Conservation (phyloP, 2,113 vertebrate genomes). For the Promerops cafer region DNA sequence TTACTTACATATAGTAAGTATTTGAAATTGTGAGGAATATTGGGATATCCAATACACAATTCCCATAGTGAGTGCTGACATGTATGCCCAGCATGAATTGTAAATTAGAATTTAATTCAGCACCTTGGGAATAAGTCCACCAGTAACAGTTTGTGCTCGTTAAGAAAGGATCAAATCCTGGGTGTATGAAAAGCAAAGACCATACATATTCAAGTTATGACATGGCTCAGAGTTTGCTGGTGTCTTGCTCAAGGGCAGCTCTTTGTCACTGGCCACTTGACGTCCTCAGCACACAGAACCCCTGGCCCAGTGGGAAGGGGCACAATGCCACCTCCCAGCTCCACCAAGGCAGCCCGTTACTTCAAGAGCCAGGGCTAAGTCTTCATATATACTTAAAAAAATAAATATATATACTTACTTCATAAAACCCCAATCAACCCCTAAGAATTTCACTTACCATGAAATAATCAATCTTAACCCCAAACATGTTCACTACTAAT, state of each 20-base stretch:
- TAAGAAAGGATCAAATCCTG: background rate
- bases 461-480: no score
- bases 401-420: no score
- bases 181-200: background rate
- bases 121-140: background rate
- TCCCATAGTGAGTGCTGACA: background rate
- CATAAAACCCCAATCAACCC: fast-evolving
- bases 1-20: background rate
- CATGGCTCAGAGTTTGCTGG: background rate
- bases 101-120: background rate
- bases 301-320: fast-evolving
- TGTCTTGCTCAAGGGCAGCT: background rate
- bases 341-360: background rate
- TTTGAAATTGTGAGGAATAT: background rate
- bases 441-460: background rate
- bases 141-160: background rate
- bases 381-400: background rate
- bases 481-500: background rate
- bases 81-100: background rate
- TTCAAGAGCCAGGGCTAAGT: background rate
- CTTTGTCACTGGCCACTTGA: background rate
- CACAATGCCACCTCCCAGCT: background rate
- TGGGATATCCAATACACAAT: background rate
- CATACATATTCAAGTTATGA: background rate
- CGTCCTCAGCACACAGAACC: background rate